Conservation (phyloP, 2,797 vertebrate species). For the Spinus pinus region DNA sequence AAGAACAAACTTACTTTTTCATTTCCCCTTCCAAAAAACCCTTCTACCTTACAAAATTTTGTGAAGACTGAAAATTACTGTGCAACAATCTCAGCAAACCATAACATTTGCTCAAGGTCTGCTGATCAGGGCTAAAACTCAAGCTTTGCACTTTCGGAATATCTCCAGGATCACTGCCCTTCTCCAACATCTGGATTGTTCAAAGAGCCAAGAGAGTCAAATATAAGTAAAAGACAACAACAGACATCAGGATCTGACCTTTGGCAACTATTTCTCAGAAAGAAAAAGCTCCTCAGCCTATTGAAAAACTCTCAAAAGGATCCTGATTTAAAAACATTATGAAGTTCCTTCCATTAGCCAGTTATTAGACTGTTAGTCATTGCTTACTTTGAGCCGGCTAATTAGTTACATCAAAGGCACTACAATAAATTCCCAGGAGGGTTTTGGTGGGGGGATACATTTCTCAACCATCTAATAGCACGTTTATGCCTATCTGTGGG, state of each 20-base stretch:
- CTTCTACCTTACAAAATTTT: not conserved
- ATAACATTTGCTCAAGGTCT: not conserved
- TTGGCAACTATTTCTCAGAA: not conserved
- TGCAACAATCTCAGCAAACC: not conserved
- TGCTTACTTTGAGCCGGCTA: constrained; percentile 83
- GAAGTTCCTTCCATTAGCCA: constrained; percentile 65
- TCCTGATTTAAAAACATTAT: constrained; percentile 55
- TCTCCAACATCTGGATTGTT: not conserved
- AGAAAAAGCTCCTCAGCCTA: constrained; percentile 8
- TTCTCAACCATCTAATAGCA: constrained; percentile 81
- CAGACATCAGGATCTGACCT: not conserved
- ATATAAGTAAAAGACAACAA: not conserved
- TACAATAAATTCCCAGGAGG: constrained; percentile 83
- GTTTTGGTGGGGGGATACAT: constrained; percentile 5
- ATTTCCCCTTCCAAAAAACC: not conserved
- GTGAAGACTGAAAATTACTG: not conserved
- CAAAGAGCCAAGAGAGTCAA: not conserved
- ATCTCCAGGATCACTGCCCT: not conserved
- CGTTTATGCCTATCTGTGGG: constrained; percentile 86
- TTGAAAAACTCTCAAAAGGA: constrained; percentile 23
- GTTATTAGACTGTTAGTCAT: constrained; percentile 81
- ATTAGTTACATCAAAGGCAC: constrained; percentile 94
- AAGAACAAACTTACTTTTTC: not conserved
- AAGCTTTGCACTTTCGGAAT: not conserved
- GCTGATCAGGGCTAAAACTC: not conserved